Evolutionary conservation across 1,140 invertebrate species (phyloP), one percentile per base, ranked within the genome.

Genomic region (Pomacea maculata): DNA sequence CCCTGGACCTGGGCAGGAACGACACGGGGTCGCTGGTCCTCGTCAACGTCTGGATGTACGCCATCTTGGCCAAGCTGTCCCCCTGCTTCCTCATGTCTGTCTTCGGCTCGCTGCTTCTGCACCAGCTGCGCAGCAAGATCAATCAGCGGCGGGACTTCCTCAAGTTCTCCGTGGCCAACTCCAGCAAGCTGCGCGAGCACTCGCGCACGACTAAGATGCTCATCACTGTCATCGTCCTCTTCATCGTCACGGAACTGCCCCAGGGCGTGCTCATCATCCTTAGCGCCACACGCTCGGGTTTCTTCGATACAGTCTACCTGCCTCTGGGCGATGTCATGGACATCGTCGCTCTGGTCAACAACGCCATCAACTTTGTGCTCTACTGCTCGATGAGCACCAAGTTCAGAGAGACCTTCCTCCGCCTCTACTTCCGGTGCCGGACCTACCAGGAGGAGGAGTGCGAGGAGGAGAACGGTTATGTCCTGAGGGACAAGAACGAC

Each of bases 381-480:
- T 98, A 98, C 88, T 98, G 97, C 85, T 94, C 95, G 45, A 99
- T 98, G 97, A 97, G 96, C 73, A 93, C 95, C 55, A 97, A 98
- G 92, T 99, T 99, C 89, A 93, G 97, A 15, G 93, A 94, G 67
- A 97, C 96, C 1, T 98, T 98, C 83, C 82, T 88, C 0, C 79
- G 86, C 45, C 71, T 90, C 9, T 91, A 87, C 82, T 90, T 87
- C 79, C 29, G 80, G 19, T 87, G 83, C 25, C 83, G 82, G 21
- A 8, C 45, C 21, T 70, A 70, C 67, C 25, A 45, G 14, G 83
- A 34, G 34, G 52, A 77, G 65, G 77, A 45, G 52, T 64, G 54
- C 57, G 74, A 72, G 15, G 80, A 80, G 29, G 72, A 83, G 19
- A 83, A 83, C 71, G 86, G 84, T 2, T 85, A 87, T 61, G 83